Conservation (phyloP, 30 jellyfish, hydroid and myxozoan genomes). For the Phacellophora camtschatica region DNA sequence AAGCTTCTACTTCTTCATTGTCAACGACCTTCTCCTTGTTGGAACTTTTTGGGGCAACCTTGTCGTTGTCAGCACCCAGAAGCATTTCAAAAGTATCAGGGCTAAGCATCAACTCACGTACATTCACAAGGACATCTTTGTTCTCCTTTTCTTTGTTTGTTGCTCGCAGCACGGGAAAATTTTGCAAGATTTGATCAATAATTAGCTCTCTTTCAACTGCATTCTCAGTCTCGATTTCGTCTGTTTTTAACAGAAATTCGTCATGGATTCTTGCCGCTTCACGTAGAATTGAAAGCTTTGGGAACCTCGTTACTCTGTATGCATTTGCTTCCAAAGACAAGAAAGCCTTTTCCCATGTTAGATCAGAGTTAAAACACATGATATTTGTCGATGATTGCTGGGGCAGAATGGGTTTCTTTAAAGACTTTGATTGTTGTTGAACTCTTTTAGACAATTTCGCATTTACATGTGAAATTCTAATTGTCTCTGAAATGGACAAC, state of each 20-base stretch:
- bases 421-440: neutral
- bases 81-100: neutral
- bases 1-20: neutral
- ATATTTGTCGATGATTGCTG: neutral
- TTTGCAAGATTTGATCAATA: neutral
- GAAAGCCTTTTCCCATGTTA: neutral
- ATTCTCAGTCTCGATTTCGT: neutral
- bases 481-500: neutral
- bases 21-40: neutral
- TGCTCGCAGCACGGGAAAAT: neutral
- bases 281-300: neutral
- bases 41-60: neutral
- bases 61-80: neutral
- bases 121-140: slow-evolving; percentile 1
- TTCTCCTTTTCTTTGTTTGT: neutral
- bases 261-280: neutral
- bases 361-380: no score
- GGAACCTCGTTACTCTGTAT: neutral
- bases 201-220: neutral
- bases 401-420: neutral
- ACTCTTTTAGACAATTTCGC: neutral
- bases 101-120: slow-evolving; percentile 2
- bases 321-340: neutral
- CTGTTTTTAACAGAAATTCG: neutral
- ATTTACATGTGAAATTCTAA: neutral